Conservation (phyloP, 2,888 invertebrate species). For the Alitta virens region DNA sequence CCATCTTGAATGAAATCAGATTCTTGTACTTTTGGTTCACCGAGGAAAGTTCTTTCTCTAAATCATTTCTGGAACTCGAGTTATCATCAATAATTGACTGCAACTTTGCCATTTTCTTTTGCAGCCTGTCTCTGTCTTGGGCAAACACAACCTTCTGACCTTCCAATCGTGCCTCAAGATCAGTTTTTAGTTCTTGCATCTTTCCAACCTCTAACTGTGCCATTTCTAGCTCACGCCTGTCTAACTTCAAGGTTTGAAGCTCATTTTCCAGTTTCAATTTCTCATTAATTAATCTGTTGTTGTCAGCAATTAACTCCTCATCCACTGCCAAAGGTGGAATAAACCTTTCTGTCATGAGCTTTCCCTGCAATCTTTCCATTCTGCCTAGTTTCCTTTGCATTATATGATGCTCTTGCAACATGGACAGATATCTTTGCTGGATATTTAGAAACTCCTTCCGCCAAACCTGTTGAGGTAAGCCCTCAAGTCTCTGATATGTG, state of each 20-base stretch:
- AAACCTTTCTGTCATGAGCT: neutral
- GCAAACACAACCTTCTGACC: constrained; percentile 3
- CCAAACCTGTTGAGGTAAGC: constrained; percentile 1
- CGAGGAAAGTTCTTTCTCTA: neutral
- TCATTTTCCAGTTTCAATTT: constrained; percentile 6
- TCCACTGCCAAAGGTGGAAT: too few relatives aligned
- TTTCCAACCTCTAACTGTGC: constrained; percentile 3
- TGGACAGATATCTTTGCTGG: constrained; percentile 10
- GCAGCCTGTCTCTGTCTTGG: constrained; percentile 3
- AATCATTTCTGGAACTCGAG: neutral
- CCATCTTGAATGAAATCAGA: constrained; percentile 1
- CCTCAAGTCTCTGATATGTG: neutral
- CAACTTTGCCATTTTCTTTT: constrained; percentile 4
- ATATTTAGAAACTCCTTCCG: constrained; percentile 2
- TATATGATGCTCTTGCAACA: constrained; percentile 7
- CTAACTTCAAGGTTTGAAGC: constrained; percentile 3
- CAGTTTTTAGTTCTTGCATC: constrained; percentile 4
- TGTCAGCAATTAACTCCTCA: constrained; percentile 5
- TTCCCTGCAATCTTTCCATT: neutral
- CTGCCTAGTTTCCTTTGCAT: neutral
- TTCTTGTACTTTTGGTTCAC: constrained; percentile 8
- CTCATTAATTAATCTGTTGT: constrained; percentile 8
- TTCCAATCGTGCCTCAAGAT: constrained; percentile 1
- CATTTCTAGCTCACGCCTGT: constrained; percentile 5
- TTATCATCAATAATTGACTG: constrained; percentile 2